Conservation (phyloP, 92 coral and sea anemone species). For the Scolanthus callimorphus region DNA sequence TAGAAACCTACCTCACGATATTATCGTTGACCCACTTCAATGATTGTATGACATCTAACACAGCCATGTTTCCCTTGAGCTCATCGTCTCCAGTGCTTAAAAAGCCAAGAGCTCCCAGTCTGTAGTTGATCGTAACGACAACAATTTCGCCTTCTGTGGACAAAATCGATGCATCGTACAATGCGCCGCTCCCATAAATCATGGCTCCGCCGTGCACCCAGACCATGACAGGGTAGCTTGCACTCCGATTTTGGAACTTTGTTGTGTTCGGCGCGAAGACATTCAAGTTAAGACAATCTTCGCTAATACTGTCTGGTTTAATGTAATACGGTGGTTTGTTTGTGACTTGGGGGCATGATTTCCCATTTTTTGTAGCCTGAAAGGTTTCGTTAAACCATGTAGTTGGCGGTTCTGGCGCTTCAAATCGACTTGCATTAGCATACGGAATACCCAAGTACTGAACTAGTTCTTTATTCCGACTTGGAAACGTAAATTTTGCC, state of each 20-base stretch:
- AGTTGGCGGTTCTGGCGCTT: constrained; percentile 39
- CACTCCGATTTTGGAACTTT: neutral
- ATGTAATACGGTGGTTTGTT: constrained; percentile 8
- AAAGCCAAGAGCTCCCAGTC: constrained; percentile 64
- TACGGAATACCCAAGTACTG: constrained; percentile 67
- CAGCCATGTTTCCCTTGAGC: constrained; percentile 51
- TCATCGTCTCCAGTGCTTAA: constrained; percentile 46
- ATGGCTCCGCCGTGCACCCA: constrained; percentile 64
- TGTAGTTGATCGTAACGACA: constrained; percentile 55
- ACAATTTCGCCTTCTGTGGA: constrained; percentile 56
- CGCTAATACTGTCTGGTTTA: constrained; percentile 9
- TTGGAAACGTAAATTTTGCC: constrained; percentile 17
- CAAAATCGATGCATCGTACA: constrained; percentile 15
- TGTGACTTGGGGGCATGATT: constrained; percentile 43
- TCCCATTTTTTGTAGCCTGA: constrained; percentile 33
- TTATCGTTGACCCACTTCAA: constrained; percentile 54
- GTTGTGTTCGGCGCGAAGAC: constrained; percentile 47
- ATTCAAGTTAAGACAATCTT: constrained; percentile 47
- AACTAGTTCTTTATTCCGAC: constrained; percentile 9
- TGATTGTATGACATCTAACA: constrained; percentile 53
- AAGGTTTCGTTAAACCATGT: constrained; percentile 21
- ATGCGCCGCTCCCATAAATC: constrained; percentile 17
- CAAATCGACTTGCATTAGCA: constrained; percentile 45
- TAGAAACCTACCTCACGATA: constrained; percentile 51
- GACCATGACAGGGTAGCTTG: constrained; percentile 42